Evolutionary conservation across 37 sponge, comb jelly and placozoan species (phyloP).

Genomic region (Hexactinellida sp.): DNA sequence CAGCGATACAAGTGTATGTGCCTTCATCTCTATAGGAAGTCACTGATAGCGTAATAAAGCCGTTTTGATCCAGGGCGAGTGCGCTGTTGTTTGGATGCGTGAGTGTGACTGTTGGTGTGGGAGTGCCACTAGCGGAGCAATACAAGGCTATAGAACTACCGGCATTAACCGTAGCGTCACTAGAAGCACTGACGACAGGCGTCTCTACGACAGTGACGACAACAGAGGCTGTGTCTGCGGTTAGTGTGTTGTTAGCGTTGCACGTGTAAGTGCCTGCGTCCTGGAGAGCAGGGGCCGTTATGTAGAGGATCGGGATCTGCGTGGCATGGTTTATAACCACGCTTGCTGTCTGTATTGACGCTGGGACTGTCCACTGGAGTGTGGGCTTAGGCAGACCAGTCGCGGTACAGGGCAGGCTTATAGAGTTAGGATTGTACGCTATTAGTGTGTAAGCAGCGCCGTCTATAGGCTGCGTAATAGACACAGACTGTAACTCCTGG

Average conservation of each 20-base stretch:
- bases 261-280: constrained; percentile 8
- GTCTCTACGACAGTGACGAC: not conserved
- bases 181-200: not conserved
- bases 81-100: not conserved
- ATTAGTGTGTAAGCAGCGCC: not conserved
- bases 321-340: not conserved
- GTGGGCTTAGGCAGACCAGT: not conserved
- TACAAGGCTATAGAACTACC: not conserved
- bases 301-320: not conserved
- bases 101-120: not conserved
- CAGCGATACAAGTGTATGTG: not conserved
- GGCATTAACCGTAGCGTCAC: not conserved
- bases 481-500: not conserved
- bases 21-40: not conserved
- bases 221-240: not conserved
- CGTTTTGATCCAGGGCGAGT: not conserved
- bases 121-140: not conserved
- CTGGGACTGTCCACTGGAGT: not conserved
- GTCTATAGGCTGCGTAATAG: not conserved
- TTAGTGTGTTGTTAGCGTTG: not conserved
- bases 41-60: not conserved
- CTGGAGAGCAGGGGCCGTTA: not conserved
- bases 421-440: not conserved
- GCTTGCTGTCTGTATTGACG: not conserved
- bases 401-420: not conserved